Conservation (phyloP, 2,113 vertebrate species). For the Cervus canadensis region DNA sequence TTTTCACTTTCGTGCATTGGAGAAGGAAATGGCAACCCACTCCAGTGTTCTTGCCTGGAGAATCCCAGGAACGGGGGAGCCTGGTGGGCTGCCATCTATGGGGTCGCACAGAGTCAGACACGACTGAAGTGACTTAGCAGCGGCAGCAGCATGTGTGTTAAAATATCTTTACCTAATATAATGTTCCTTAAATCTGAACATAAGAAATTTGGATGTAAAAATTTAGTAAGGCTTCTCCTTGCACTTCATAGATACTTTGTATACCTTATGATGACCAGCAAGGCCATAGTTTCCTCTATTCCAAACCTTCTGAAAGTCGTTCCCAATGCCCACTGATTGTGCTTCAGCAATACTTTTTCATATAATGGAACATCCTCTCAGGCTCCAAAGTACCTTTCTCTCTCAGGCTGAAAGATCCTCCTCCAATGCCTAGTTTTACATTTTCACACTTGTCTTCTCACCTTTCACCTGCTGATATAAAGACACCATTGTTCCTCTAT, state of each 20-base stretch:
- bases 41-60: not conserved
- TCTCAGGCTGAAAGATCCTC: not conserved
- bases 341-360: not conserved
- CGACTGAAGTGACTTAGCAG: not conserved
- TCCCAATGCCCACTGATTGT: not conserved
- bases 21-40: not conserved
- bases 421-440: not conserved
- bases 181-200: not conserved
- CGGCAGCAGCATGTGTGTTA: not conserved
- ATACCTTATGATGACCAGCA: not conserved
- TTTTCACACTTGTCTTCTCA: not conserved
- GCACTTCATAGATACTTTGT: not conserved
- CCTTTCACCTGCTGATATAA: not conserved
- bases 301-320: not conserved
- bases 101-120: not conserved
- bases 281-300: not conserved
- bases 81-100: too few relatives aligned
- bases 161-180: not conserved
- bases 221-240: not conserved
- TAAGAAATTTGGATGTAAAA: not conserved
- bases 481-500: not conserved
- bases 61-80: fast-evolving
- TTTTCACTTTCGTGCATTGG: too few relatives aligned
- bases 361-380: not conserved
- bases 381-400: not conserved